These are phyloP conservation scores for Geotrupes spiniger DNA, from an alignment of 2,888 invertebrate species.

Conservation along the genomic window DNA sequence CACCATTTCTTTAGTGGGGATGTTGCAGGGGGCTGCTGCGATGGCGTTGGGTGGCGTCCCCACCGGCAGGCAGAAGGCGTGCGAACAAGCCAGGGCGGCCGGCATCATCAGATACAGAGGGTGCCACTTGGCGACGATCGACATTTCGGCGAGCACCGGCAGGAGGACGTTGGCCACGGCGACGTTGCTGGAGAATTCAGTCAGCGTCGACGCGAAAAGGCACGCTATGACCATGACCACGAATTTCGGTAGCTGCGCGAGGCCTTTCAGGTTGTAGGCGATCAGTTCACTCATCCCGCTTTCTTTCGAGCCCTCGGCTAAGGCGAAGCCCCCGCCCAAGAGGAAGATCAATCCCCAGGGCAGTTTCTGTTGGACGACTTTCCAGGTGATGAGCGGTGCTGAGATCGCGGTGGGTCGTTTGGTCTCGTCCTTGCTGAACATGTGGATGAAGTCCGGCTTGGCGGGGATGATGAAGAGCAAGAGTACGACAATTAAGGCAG, in stretches of 20 bases:
- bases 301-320: conserved; percentile 80
- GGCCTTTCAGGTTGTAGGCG: conserved; percentile 65
- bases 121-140: conserved; percentile 62
- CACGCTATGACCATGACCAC: conserved; percentile 74
- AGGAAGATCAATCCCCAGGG: conserved; percentile 89
- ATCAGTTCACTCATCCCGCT: conserved; percentile 77
- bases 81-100: conserved; percentile 83
- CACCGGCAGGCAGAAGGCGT: conserved; percentile 91
- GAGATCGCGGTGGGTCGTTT: conserved; percentile 64
- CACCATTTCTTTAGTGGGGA: conserved; percentile 77
- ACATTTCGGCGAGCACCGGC: conserved; percentile 79
- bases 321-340: conserved; percentile 87
- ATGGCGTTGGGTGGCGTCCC: conserved; percentile 96
- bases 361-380: conserved; percentile 76
- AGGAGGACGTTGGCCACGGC: conserved; percentile 86
- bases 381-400: conserved; percentile 78
- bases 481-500: conserved; percentile 79
- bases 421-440: conserved; percentile 58
- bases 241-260: conserved; percentile 62
- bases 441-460: conserved; percentile 70
- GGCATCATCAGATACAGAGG: conserved; percentile 89
- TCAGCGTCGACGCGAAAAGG: conserved; percentile 74
- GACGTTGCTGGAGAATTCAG: conserved; percentile 88
- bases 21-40: conserved; percentile 78
- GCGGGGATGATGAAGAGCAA: conserved; percentile 83